A percentile compares a stretch with the other conserved stretches of the same genome.
These are phyloP conservation scores for Cephus spinipes DNA, from an alignment of 2,888 invertebrate species.

Conservation along the genomic window DNA sequence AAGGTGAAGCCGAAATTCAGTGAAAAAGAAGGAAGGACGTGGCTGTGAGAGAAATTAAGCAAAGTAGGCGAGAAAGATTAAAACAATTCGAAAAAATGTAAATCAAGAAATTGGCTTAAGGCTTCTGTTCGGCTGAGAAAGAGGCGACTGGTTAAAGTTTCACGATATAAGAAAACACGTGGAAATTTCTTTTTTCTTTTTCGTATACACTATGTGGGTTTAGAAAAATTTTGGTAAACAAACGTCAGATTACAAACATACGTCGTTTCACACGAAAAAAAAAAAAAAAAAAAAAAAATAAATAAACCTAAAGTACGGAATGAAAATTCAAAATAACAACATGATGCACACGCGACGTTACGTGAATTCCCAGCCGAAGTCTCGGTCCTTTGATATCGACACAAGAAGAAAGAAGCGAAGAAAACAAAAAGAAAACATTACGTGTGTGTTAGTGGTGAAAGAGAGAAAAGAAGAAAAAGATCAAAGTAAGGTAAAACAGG, in stretches of 20 bases:
- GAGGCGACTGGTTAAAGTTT: background rate
- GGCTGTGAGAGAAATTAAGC: background rate
- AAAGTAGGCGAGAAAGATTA: background rate
- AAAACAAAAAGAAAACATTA: background rate
- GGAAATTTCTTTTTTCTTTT: too few species aligned
- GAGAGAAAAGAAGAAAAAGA: slow-evolving; percentile 15
- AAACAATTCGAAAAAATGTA: background rate
- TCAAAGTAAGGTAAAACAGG: slow-evolving; percentile 13
- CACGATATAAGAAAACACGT: too few species aligned
- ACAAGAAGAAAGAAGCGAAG: background rate
- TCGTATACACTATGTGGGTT: too few species aligned
- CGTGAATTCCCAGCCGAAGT: background rate
- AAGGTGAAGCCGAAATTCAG: background rate
- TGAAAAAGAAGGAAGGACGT: background rate
- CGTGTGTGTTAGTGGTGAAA: background rate
- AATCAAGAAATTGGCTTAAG: background rate
- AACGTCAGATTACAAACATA: background rate
- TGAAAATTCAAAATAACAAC: background rate
- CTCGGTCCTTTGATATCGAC: background rate
- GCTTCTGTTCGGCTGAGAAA: background rate
- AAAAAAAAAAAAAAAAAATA: background rate
- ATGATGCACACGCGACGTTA: background rate
- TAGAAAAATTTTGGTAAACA: background rate
- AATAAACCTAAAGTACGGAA: background rate
- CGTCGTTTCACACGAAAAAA: background rate